Percentiles rank a stretch among this genome's conserved stretches.
Conservation (phyloP, 1,140 invertebrate genomes). For the Cydia amplana region DNA sequence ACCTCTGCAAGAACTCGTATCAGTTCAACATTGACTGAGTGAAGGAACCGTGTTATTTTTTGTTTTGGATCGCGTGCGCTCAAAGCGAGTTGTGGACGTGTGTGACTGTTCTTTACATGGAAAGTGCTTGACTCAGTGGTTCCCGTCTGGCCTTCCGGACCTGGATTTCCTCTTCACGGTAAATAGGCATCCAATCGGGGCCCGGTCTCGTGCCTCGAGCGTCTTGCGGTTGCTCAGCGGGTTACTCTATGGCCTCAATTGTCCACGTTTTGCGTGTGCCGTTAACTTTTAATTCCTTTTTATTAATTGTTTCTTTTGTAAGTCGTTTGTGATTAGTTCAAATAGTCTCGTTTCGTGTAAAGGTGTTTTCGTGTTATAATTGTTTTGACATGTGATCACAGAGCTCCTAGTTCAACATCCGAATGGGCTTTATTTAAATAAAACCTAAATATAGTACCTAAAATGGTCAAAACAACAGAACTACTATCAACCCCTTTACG, state of each 20-base stretch:
- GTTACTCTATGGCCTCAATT: constrained; percentile 69
- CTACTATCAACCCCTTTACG: neutral
- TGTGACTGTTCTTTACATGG: constrained; percentile 72
- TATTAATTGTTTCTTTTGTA: constrained; percentile 14
- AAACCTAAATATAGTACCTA: neutral
- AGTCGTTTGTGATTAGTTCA: neutral
- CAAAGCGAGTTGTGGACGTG: constrained; percentile 62
- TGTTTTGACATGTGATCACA: constrained; percentile 23
- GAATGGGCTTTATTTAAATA: constrained; percentile 4
- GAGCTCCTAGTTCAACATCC: neutral
- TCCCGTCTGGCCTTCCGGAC: constrained; percentile 48
- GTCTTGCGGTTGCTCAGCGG: constrained; percentile 56
- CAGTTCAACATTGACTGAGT: constrained; percentile 62
- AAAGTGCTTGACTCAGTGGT: constrained; percentile 65
- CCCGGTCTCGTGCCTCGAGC: constrained; percentile 46
- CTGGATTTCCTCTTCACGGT: constrained; percentile 62
- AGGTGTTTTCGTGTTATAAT: neutral
- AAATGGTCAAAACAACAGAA: neutral
- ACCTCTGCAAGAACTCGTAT: constrained; percentile 50
- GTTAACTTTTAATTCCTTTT: constrained; percentile 59
- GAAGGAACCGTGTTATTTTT: constrained; percentile 74
- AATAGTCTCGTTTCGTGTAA: neutral
- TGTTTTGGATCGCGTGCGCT: constrained; percentile 76
- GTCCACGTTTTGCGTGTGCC: constrained; percentile 54
- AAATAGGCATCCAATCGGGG: constrained; percentile 49